phyloP scores from a whole-genome alignment of 2,797 vertebrate genomes.

The Cetoscarus ocellatus region DNA sequence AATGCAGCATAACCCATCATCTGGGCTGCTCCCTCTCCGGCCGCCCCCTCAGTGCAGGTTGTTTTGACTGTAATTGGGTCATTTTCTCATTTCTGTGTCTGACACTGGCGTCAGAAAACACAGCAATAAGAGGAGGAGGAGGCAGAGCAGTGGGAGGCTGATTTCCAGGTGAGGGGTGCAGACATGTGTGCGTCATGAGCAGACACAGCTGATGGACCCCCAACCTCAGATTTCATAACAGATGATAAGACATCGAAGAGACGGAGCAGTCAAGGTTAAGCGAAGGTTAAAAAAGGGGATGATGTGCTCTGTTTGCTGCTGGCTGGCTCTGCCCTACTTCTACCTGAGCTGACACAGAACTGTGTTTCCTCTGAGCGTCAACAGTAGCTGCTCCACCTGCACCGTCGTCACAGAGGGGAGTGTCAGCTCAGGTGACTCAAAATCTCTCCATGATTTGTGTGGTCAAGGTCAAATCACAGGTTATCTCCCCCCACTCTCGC shows the following conservation, averaged over 20 bases:
- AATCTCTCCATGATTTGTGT: background rate
- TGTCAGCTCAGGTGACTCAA: constrained; percentile 20
- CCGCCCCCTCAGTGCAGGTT: constrained; percentile 10
- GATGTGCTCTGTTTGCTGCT: background rate
- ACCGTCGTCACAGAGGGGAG: background rate
- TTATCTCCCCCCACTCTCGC: constrained; percentile 43
- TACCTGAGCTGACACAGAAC: constrained; percentile 22
- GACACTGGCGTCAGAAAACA: constrained; percentile 18
- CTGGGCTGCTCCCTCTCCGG: constrained; percentile 7
- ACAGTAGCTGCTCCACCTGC: constrained; percentile 8
- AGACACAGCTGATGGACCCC: constrained; percentile 15
- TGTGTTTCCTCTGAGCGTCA: constrained; percentile 17
- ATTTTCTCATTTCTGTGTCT: constrained; percentile 47
- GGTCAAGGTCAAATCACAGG: constrained; percentile 59
- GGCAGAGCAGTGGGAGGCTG: background rate
- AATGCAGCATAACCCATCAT: background rate
- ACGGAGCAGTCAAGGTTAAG: constrained; percentile 27
- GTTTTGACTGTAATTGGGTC: constrained; percentile 49
- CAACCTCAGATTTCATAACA: constrained; percentile 43
- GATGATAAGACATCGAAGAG: constrained; percentile 26
- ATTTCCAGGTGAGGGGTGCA: constrained; percentile 1
- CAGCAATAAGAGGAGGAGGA: background rate
- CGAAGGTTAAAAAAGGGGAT: constrained; percentile 18
- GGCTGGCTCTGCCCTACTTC: constrained; percentile 32
- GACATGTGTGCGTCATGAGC: constrained; percentile 1